A percentile compares a stretch with the other conserved stretches of the same genome.
Evolutionary conservation across 2,888 invertebrate genomes (phyloP).

Genomic region (Tortrix viridana): DNA sequence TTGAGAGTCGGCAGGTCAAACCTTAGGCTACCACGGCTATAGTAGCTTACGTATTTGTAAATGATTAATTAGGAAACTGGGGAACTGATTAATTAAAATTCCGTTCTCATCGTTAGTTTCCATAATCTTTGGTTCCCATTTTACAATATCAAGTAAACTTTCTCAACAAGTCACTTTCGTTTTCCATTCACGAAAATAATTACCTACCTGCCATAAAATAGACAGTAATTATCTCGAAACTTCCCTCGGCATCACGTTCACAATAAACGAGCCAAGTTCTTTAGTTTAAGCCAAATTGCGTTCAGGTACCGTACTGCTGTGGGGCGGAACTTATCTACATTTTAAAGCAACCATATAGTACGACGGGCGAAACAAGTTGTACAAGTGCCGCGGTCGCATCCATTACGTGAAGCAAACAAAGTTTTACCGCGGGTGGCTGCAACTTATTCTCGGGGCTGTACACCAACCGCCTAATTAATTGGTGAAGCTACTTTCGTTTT

Average conservation of each 20-base stretch:
- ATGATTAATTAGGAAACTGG: too few species aligned
- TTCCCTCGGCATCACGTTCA: conserved; percentile 29
- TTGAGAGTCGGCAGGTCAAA: too few species aligned
- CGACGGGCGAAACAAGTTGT: conserved; percentile 52
- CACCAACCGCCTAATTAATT: conserved; percentile 50
- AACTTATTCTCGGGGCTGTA: conserved; percentile 53
- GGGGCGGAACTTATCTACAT: conserved; percentile 36
- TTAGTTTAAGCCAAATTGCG: conserved; percentile 38
- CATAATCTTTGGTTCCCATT: too few species aligned
- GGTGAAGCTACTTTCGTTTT: conserved; percentile 40
- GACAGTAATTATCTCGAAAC: conserved; percentile 17
- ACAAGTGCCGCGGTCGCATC: conserved; percentile 59
- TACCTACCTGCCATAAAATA: conserved; percentile 15
- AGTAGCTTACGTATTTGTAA: too few species aligned
- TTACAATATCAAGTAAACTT: not conserved
- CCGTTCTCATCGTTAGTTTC: too few species aligned
- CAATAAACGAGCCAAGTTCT: conserved; percentile 34
- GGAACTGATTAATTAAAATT: too few species aligned
- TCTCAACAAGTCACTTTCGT: not conserved
- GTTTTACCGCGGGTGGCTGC: conserved; percentile 49
- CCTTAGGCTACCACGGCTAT: too few species aligned
- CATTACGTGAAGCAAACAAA: conserved; percentile 60
- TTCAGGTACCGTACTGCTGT: conserved; percentile 26
- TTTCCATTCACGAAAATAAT: conserved; percentile 4
- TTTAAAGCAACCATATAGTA: conserved; percentile 41